A percentile compares a stretch with the other conserved stretches of the same genome.
These are phyloP conservation scores for Acronicta aceris DNA, from an alignment of 2,888 invertebrate species.

Conservation along the genomic window DNA sequence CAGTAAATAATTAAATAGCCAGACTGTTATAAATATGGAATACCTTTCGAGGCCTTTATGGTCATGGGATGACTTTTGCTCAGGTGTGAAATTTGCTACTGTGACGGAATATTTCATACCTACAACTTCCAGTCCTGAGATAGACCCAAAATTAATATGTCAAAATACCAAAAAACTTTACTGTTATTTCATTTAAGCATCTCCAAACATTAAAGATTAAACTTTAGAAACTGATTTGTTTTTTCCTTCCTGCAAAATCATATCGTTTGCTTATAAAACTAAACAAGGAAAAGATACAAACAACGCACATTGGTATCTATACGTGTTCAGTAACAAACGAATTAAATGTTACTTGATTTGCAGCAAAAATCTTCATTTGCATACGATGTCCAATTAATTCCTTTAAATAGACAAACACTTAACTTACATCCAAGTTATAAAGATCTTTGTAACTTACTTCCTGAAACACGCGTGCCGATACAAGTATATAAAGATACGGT, in stretches of 20 bases:
- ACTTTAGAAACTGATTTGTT: too few relatives aligned
- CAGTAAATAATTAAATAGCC: neutral
- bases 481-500: neutral
- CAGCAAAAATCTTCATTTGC: conserved; percentile 41
- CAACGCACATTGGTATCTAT: conserved; percentile 25
- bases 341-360: conserved; percentile 28
- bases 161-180: too few relatives aligned
- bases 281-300: conserved; percentile 39
- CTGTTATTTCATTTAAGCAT: too few relatives aligned
- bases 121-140: too few relatives aligned
- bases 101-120: too few relatives aligned
- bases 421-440: conserved; percentile 8
- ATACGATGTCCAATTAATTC: conserved; percentile 20
- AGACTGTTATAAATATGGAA: neutral
- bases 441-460: conserved; percentile 20
- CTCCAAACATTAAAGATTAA: too few relatives aligned
- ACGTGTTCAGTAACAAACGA: conserved; percentile 31
- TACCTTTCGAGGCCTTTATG: too few relatives aligned
- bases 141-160: too few relatives aligned
- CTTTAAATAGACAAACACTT: conserved; percentile 19
- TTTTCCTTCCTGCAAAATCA: neutral
- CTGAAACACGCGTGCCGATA: neutral
- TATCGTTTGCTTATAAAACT: conserved; percentile 13
- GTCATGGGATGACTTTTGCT: too few relatives aligned
- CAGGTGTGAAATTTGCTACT: too few relatives aligned